Evolutionary conservation across 2,888 invertebrate species (phyloP).

Genomic region (Creontiades dilutus): DNA sequence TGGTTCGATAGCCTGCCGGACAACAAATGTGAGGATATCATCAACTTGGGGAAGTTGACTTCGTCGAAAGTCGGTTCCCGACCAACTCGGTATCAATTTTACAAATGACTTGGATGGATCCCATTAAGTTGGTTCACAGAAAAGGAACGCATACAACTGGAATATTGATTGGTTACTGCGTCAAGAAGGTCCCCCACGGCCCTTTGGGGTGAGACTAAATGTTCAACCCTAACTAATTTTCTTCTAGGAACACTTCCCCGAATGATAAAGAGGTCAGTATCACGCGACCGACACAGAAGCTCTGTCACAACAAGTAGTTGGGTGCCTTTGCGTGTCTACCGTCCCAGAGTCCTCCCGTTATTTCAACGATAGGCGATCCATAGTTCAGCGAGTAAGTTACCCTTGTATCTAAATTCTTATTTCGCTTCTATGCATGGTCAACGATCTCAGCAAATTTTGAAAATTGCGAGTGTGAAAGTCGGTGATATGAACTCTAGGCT

Average conservation of each 20-base stretch:
- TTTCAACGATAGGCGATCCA: slow-evolving; percentile 4
- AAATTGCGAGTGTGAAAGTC: no score
- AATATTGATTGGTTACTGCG: slow-evolving; percentile 1
- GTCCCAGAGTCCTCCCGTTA: not conserved
- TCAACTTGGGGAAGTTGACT: not conserved
- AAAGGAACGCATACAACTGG: no score
- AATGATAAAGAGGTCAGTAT: slow-evolving; percentile 39
- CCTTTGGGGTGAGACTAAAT: slow-evolving; percentile 11
- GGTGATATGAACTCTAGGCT: no score
- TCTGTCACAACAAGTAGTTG: slow-evolving; percentile 37
- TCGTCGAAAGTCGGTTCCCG: not conserved
- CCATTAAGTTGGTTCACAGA: no score
- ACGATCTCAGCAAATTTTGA: not conserved
- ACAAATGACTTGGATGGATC: not conserved
- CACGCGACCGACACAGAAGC: slow-evolving; percentile 32
- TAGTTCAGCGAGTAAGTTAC: not conserved
- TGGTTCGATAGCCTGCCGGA: no score
- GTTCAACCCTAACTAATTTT: slow-evolving; percentile 27
- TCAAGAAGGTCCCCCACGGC: not conserved
- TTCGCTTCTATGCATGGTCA: not conserved
- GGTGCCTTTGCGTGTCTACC: slow-evolving; percentile 21
- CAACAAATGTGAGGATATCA: no score
- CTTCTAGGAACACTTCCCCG: slow-evolving; percentile 22
- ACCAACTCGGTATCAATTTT: not conserved
- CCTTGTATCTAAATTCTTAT: not conserved